Percentiles rank a stretch among this genome's conserved stretches.
Evolutionary conservation across 2,888 invertebrate species (phyloP).

Genomic region (Nymphalis polychloros): DNA sequence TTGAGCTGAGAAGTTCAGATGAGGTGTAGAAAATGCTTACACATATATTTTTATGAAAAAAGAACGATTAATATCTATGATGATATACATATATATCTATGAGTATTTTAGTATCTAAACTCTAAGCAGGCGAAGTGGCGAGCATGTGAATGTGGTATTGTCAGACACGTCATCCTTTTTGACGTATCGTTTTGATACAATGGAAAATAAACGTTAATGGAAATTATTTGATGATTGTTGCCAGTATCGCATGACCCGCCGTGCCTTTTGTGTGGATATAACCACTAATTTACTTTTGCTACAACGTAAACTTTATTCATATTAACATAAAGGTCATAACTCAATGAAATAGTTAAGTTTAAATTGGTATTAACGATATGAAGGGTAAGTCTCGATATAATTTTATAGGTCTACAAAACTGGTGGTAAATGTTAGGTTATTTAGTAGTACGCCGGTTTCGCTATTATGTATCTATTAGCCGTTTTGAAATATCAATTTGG

Average conservation of each 20-base stretch:
- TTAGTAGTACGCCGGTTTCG: conserved; percentile 66
- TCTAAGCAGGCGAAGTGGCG: too few relatives aligned
- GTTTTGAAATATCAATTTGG: conserved; percentile 67
- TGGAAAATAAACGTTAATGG: conserved; percentile 45
- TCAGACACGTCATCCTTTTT: not conserved
- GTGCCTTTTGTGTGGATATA: conserved; percentile 42
- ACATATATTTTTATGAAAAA: not conserved
- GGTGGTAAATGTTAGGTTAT: conserved; percentile 68
- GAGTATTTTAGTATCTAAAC: too few relatives aligned
- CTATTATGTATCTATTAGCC: conserved; percentile 60
- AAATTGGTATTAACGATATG: conserved; percentile 38
- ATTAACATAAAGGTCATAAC: conserved; percentile 18
- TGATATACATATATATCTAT: too few relatives aligned
- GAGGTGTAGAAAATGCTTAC: not conserved
- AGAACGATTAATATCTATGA: too few relatives aligned
- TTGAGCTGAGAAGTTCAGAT: too few relatives aligned
- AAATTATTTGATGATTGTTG: conserved; percentile 56
- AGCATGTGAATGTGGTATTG: not conserved
- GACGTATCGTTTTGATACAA: not conserved
- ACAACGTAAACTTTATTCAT: conserved; percentile 14
- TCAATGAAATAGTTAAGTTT: conserved; percentile 5
- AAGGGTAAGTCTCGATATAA: conserved; percentile 48
- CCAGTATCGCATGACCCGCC: conserved; percentile 49
- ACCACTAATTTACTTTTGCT: conserved; percentile 39
- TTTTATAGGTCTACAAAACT: conserved; percentile 45